Percentiles rank a stretch among this genome's conserved stretches.
These are phyloP conservation scores for Craterocephalus amniculus DNA, from an alignment of 2,797 vertebrate species.

Conservation along the genomic window DNA sequence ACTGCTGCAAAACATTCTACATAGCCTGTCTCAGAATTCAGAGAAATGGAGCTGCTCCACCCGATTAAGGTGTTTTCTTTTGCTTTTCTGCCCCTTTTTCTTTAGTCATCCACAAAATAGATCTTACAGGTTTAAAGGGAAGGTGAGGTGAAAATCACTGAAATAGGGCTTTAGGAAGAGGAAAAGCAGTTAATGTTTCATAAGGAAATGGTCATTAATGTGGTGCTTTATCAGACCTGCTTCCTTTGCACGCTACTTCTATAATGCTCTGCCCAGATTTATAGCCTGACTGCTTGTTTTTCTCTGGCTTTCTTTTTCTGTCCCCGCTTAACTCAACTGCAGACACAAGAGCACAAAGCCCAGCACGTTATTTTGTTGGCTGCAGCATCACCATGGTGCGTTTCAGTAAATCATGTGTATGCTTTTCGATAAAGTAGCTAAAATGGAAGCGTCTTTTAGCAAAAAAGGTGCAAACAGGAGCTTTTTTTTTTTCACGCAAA, in stretches of 20 bases:
- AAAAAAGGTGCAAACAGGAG: neutral
- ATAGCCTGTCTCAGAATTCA: neutral
- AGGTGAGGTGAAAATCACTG: slow-evolving; percentile 81
- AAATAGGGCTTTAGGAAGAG: slow-evolving; percentile 81
- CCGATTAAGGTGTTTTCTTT: neutral
- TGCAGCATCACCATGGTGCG: slow-evolving; percentile 24
- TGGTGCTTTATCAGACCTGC: slow-evolving; percentile 86
- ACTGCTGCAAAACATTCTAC: slow-evolving; percentile 16
- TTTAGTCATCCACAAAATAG: neutral
- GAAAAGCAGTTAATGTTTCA: slow-evolving; percentile 88
- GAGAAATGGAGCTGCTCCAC: neutral
- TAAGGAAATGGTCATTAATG: slow-evolving; percentile 89
- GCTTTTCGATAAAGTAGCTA: neutral
- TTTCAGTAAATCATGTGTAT: neutral
- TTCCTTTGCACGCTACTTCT: slow-evolving; percentile 58
- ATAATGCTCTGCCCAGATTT: slow-evolving; percentile 43
- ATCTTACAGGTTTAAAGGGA: slow-evolving; percentile 44
- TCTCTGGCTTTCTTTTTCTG: neutral
- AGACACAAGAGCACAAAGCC: slow-evolving; percentile 29
- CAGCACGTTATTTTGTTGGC: slow-evolving; percentile 17
- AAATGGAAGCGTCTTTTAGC: neutral
- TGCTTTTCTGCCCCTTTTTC: slow-evolving; percentile 7
- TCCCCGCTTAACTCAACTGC: slow-evolving; percentile 10
- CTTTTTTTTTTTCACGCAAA: neutral
- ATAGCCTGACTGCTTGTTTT: slow-evolving; percentile 27